Conservation (phyloP, 2,797 vertebrate genomes). For the Anabacerthia variegaticeps region DNA sequence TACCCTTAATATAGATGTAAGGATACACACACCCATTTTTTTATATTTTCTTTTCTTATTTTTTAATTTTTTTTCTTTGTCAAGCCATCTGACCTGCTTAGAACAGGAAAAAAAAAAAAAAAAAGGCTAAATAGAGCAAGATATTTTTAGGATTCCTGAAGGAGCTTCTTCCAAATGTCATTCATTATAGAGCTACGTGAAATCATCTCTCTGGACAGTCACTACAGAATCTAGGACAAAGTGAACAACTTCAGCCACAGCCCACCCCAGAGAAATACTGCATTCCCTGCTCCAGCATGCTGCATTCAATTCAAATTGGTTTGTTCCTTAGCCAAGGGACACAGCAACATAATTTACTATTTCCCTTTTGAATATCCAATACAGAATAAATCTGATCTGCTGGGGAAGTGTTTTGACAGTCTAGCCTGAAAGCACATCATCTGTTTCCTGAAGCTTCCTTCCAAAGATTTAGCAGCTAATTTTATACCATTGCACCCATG, state of each 20-base stretch:
- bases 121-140: background rate
- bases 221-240: slow-evolving; percentile 30
- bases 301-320: slow-evolving; percentile 24
- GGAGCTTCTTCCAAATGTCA: slow-evolving; percentile 18
- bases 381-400: slow-evolving; percentile 56
- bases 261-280: slow-evolving; percentile 28
- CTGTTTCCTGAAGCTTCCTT: slow-evolving; percentile 63
- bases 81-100: background rate
- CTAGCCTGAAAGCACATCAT: slow-evolving; percentile 50
- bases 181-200: background rate
- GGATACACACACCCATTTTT: background rate
- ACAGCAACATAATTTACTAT: slow-evolving; percentile 52
- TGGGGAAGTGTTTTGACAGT: slow-evolving; percentile 56
- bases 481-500: background rate
- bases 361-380: slow-evolving; percentile 57
- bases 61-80: background rate
- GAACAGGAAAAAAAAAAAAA: background rate
- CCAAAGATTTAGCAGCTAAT: slow-evolving; percentile 36
- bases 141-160: slow-evolving; percentile 38
- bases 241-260: background rate
- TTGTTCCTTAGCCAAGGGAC: slow-evolving; percentile 48
- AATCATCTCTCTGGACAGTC: slow-evolving; percentile 18
- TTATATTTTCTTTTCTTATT: background rate
- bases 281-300: background rate
- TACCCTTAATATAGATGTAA: background rate